Evolutionary conservation across 2,797 vertebrate species (phyloP).

Genomic region (Ammospiza maritima): DNA sequence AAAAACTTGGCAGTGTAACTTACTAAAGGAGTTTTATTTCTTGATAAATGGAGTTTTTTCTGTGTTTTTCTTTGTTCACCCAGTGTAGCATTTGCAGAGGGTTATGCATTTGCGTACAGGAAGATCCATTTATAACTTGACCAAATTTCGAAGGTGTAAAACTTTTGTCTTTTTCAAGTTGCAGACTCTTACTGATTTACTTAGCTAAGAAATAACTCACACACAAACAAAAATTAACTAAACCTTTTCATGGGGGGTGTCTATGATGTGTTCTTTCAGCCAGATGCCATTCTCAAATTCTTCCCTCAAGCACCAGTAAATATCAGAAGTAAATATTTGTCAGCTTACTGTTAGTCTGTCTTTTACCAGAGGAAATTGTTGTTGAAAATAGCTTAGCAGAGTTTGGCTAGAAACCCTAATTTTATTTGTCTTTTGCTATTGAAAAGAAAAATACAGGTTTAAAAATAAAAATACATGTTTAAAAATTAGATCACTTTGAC

Average conservation of each 20-base stretch:
- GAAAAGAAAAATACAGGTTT: no score
- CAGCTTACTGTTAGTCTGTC: neutral
- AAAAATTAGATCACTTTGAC: neutral
- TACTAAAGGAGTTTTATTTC: neutral
- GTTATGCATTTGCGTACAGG: neutral
- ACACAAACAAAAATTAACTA: neutral
- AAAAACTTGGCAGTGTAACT: neutral
- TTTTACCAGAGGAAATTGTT: neutral
- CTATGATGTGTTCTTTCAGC: neutral
- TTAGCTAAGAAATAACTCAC: neutral
- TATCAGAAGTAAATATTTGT: neutral
- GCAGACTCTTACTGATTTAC: neutral
- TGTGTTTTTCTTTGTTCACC: neutral
- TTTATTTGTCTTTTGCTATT: conserved; percentile 52
- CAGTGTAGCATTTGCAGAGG: neutral
- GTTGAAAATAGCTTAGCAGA: conserved; percentile 22
- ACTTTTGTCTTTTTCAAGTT: neutral
- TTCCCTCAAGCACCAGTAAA: neutral
- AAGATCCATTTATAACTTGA: neutral
- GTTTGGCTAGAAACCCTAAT: neutral
- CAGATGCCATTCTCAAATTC: neutral
- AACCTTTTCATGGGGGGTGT: neutral
- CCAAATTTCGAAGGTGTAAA: neutral
- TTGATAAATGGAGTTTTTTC: neutral
- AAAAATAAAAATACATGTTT: no score